Conservation (phyloP, 2,113 vertebrate species). For the Gopherus flavomarginatus region DNA sequence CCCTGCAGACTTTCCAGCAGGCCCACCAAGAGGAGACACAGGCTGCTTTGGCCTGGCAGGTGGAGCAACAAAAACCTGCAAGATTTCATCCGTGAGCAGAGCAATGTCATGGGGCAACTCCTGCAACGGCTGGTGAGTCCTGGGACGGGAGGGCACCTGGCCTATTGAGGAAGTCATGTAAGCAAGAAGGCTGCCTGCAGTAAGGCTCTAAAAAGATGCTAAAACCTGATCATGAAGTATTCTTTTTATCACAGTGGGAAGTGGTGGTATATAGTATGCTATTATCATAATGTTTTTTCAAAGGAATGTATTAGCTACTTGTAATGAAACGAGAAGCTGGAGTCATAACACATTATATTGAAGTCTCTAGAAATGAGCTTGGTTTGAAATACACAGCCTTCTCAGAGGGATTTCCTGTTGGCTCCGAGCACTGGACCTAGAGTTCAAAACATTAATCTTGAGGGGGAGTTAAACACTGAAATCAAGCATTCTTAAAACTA, state of each 20-base stretch:
- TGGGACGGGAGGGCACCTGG: too few species aligned
- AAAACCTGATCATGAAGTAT: neutral
- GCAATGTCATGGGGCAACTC: too few species aligned
- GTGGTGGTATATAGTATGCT: neutral
- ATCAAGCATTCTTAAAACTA: too few species aligned
- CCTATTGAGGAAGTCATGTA: neutral
- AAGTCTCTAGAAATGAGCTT: conserved; percentile 4
- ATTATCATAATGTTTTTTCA: neutral
- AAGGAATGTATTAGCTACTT: conserved; percentile 11
- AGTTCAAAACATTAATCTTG: neutral
- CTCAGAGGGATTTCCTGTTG: conserved; percentile 5
- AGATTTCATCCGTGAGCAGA: too few species aligned
- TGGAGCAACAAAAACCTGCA: too few species aligned
- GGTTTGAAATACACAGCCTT: conserved; percentile 31
- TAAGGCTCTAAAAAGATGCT: conserved; percentile 7
- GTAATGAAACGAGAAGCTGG: neutral
- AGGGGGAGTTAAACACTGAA: conserved; percentile 7
- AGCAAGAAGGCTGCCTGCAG: neutral
- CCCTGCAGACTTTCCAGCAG: too few species aligned
- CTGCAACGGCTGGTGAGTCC: too few species aligned
- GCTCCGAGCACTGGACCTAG: neutral
- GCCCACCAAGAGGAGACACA: too few species aligned
- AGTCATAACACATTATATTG: neutral
- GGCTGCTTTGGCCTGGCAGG: too few species aligned
- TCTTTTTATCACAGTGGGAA: conserved; percentile 26